Base-by-base conservation (phyloP, 2,797 vertebrate species). In the Lagodon rhomboides region DNA sequence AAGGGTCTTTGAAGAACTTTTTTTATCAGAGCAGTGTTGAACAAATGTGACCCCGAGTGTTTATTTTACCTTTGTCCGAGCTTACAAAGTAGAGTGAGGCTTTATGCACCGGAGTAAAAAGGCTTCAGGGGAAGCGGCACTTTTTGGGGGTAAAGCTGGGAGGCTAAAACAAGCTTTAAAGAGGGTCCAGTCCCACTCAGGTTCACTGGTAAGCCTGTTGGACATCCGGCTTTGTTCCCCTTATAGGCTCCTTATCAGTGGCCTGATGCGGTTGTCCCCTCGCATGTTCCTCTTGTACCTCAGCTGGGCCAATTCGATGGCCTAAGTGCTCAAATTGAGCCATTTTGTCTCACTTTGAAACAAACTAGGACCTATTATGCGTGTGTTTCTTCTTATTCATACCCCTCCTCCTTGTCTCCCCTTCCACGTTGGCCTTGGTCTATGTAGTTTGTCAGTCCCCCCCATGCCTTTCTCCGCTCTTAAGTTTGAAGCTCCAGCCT, bases 271-370 rank as follows among this genome's bases (percentile, higher is more conserved):
- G 95, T 95, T 95, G 89, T 97, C 96, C 95, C 88, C 94, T 95
- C 84, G 58, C 93, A 97, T 94, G 95, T 96, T 96, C 95, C 94
- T 95, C 95, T 94, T 54, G 91, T 95, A 93, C 95, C 96, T 97
- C 95, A 95, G 83, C 80, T 84, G 87, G 94, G 94, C 95, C 95
- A 95, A 95, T 98, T 97, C 87, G 70, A 96, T 95, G 95, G 92
- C 94, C 95, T 96, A 97, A 98, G 95, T 97, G 96, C 95, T 96
- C 96, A 98, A 98, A 99, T 98, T 98, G 97, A 98, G 97, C 97
- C 96, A 98, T 98, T 99, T 98, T 97, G 96, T 97, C 96, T 97
- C 96, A 97, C 96, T 96, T 97, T 95, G 96, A 98, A 98, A 97
- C 97, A 97, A 99, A 97, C 95, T 96, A 94, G 92, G 94, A 87